Evolutionary conservation across 2,888 invertebrate genomes (phyloP).

Genomic region (Netelia fuscicornis): DNA sequence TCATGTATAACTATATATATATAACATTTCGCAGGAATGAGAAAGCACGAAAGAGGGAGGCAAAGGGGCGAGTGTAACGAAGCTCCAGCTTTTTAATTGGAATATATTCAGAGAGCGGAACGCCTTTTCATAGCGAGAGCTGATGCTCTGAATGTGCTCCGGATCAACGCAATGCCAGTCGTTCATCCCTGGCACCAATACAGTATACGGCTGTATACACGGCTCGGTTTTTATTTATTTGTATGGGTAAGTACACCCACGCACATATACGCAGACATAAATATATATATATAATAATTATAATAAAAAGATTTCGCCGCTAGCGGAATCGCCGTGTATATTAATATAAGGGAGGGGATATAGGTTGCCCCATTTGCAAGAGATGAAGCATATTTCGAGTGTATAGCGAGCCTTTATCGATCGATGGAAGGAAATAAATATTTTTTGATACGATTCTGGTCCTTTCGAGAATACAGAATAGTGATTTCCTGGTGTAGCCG

Average conservation of each 20-base stretch:
- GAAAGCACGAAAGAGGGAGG: constrained; percentile 69
- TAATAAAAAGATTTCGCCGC: too few relatives aligned
- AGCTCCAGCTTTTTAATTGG: constrained; percentile 85
- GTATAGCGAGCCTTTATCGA: neutral
- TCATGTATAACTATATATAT: neutral
- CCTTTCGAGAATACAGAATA: neutral
- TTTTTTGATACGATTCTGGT: too few relatives aligned
- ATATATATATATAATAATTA: neutral
- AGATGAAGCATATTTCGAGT: too few relatives aligned
- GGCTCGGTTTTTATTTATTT: neutral
- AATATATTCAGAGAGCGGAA: constrained; percentile 84
- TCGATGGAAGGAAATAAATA: neutral
- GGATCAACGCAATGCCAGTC: constrained; percentile 79
- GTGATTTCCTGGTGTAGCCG: neutral
- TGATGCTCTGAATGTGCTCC: constrained; percentile 83
- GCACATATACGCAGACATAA: neutral
- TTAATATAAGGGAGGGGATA: neutral
- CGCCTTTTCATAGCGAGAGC: constrained; percentile 83
- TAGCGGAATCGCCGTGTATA: too few relatives aligned
- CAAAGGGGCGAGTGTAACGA: constrained; percentile 83
- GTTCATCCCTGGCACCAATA: constrained; percentile 50
- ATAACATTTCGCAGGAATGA: constrained; percentile 59
- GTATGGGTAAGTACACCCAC: neutral
- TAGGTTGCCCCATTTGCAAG: neutral
- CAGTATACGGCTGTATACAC: neutral